Percentiles rank a stretch among this genome's conserved stretches.
Evolutionary conservation across 1,140 invertebrate species (phyloP).

Genomic region (Aricia agestis): DNA sequence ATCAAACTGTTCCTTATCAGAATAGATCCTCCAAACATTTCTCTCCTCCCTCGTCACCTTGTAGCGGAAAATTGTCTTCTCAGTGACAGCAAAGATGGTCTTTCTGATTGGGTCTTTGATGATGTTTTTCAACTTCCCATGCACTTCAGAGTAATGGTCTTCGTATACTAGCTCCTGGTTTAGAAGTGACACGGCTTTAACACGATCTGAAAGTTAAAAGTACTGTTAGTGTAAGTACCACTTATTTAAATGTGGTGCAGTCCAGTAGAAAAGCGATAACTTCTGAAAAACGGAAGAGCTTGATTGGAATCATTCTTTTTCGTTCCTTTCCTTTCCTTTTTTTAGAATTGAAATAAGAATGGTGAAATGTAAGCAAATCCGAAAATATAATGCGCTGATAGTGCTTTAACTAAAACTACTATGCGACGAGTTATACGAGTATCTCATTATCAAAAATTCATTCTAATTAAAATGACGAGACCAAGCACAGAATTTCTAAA

Average conservation of each 20-base stretch:
- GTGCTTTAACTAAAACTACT: too few species aligned
- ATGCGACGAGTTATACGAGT: too few species aligned
- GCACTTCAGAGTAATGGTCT: constrained; percentile 87
- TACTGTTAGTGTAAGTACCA: too few species aligned
- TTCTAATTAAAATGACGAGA: too few species aligned
- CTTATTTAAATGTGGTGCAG: not conserved
- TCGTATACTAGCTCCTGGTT: constrained; percentile 93
- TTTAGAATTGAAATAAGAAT: too few species aligned
- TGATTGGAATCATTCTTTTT: too few species aligned
- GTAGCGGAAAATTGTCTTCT: constrained; percentile 90
- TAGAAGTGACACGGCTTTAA: constrained; percentile 90
- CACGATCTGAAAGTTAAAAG: constrained; percentile 76
- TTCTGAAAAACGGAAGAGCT: too few species aligned
- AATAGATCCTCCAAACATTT: constrained; percentile 93
- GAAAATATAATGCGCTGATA: too few species aligned
- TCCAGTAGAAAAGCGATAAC: not conserved
- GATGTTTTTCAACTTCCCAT: constrained; percentile 89
- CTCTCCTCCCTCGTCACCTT: constrained; percentile 90
- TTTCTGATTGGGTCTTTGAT: constrained; percentile 88
- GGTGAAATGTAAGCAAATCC: too few species aligned
- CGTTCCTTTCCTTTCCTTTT: too few species aligned
- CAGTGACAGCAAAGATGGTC: constrained; percentile 92
- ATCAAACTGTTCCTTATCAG: constrained; percentile 91
- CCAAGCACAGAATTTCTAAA: too few species aligned
- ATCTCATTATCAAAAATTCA: too few species aligned